These are phyloP conservation scores for Schrankia costaestrigalis DNA, from an alignment of 2,888 invertebrate genomes.

Conservation along the genomic window DNA sequence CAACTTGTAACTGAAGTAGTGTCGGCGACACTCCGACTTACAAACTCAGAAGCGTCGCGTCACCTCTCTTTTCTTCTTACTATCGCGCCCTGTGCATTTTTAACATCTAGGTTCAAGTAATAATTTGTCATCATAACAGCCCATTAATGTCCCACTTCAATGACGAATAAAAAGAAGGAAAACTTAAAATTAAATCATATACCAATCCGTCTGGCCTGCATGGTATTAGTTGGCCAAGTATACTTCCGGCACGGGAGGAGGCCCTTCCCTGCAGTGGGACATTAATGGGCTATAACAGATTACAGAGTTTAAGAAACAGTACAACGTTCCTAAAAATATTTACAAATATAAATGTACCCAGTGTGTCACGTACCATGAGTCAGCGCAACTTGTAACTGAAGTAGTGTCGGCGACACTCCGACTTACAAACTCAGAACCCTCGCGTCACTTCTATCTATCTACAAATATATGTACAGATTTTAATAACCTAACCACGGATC, in stretches of 20 bases:
- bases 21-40: constrained; percentile 49
- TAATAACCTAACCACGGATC: constrained; percentile 11
- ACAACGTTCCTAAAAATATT: too few relatives aligned
- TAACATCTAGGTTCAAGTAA: too few relatives aligned
- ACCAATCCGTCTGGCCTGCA: too few relatives aligned
- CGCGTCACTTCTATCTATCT: constrained; percentile 36
- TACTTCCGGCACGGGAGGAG: too few relatives aligned
- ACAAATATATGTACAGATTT: constrained; percentile 20
- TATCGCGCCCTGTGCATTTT: too few relatives aligned
- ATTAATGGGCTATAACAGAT: not conserved
- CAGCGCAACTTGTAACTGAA: constrained; percentile 43
- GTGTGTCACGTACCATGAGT: constrained; percentile 40
- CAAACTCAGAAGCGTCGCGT: constrained; percentile 39
- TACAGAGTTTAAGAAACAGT: not conserved
- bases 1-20: constrained; percentile 38
- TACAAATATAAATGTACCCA: constrained; percentile 1
- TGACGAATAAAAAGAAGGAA: too few relatives aligned
- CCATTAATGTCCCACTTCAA: too few relatives aligned
- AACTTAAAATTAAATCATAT: too few relatives aligned
- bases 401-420: constrained; percentile 44
- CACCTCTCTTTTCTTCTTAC: too few relatives aligned
- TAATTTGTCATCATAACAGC: too few relatives aligned
- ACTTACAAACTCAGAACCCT: constrained; percentile 44
- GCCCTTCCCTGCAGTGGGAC: too few relatives aligned
- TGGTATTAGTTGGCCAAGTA: too few relatives aligned